These are phyloP conservation scores for Varecia variegata DNA, from an alignment of 2,797 vertebrate species.

Conservation along the genomic window DNA sequence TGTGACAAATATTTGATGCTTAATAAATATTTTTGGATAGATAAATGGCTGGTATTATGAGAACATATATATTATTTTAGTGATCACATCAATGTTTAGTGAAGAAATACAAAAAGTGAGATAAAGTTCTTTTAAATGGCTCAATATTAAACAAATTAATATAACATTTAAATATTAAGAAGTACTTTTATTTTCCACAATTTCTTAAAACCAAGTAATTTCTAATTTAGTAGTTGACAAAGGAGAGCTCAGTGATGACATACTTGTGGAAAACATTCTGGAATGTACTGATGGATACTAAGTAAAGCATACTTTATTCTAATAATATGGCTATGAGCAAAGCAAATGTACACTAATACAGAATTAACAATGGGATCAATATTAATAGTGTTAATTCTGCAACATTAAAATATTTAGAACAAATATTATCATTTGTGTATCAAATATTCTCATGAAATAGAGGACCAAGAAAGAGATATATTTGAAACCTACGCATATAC, in stretches of 20 bases:
- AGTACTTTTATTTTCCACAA: neutral
- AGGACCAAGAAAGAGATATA: neutral
- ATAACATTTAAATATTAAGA: neutral
- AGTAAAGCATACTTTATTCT: neutral
- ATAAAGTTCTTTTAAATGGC: neutral
- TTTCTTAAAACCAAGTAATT: neutral
- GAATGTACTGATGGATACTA: neutral
- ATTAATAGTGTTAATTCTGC: neutral
- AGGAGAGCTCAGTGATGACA: neutral
- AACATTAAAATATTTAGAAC: neutral
- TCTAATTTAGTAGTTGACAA: neutral
- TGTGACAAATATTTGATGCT: neutral
- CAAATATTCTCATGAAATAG: neutral
- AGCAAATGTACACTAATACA: neutral
- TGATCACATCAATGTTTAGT: neutral
- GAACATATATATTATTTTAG: neutral
- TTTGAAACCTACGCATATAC: neutral
- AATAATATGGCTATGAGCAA: neutral
- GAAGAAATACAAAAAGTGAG: neutral
- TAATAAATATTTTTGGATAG: neutral
- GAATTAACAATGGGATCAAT: neutral
- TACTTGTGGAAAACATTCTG: neutral
- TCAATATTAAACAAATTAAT: neutral
- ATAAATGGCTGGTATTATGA: neutral
- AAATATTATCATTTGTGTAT: neutral